phyloP scores from a whole-genome alignment of 2,797 vertebrate genomes.

The Chaenodraco wilsoni region DNA sequence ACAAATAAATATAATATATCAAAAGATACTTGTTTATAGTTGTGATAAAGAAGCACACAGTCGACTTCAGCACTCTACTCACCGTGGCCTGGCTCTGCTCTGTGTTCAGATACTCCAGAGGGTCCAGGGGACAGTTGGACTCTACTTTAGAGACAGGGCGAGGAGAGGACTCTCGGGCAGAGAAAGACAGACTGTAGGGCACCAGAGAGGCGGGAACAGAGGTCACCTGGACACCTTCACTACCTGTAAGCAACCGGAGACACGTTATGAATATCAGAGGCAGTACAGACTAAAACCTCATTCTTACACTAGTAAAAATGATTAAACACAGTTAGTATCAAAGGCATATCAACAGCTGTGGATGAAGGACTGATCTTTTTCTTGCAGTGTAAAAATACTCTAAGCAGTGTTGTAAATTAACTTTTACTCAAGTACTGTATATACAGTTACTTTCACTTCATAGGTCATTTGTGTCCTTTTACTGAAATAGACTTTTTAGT shows the following conservation, averaged over 20 bases:
- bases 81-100: constrained; percentile 75
- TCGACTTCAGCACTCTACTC: too few relatives aligned
- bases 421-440: too few relatives aligned
- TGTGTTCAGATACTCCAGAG: constrained; percentile 76
- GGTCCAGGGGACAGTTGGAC: constrained; percentile 82
- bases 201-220: constrained; percentile 72
- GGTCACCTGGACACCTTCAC: constrained; percentile 60
- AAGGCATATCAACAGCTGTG: too few relatives aligned
- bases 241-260: constrained; percentile 5
- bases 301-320: too few relatives aligned
- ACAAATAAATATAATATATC: neutral
- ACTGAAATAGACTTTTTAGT: too few relatives aligned
- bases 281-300: too few relatives aligned
- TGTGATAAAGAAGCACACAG: neutral
- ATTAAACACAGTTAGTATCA: too few relatives aligned
- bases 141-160: constrained; percentile 82
- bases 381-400: too few relatives aligned
- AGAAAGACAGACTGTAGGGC: constrained; percentile 84
- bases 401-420: too few relatives aligned
- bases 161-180: constrained; percentile 77
- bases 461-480: too few relatives aligned
- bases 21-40: neutral
- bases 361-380: too few relatives aligned
- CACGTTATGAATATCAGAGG: neutral
- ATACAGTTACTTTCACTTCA: too few relatives aligned